Evolutionary conservation across 2,113 vertebrate species (phyloP), one percentile per base, ranked within the genome.

Genomic region (Pithys albifrons): DNA sequence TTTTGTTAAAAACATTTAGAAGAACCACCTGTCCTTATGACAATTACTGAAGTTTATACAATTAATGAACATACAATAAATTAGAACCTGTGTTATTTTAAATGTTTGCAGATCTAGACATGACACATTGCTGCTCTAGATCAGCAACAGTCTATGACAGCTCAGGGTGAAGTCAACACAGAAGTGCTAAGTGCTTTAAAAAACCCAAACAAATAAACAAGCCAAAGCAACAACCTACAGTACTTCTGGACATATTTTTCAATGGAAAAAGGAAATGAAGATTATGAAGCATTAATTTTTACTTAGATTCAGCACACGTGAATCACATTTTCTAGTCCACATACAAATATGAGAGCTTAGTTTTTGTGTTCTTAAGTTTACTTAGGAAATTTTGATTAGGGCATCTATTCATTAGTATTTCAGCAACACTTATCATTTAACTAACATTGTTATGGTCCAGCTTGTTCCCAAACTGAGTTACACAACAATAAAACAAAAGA

Each of bases 61-160:
- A 89, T 61, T 90, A 88, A 81, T 65, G 29, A 75, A 65, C 41
- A 82, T 54, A 57, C 8, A 93, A 94, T 61, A 79, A 77, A 91
- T 79, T 78, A 66, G 17, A 93, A 88, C 71, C 48, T 48, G 41
- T 45, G 9, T 29, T 28, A 75, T 74, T 94, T 93, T 35, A 91
- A 76, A 70, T 77, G 43, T 55, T 95, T 94, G 73, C 33, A 85
- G 39, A 81, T 54, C 67, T 71, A 91, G 49, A 81, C 10, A 2
- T 16, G 8, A 37, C 0, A 1, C 39, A 65, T 85, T 90, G 72
- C 48, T 94, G 69, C 52, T 85, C 25, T 73, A 73, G 22, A 81
- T 83, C 91, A 96, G 89, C 76, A 80, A 92, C 65, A 80, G 59
- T 43, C 51, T 93, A 70, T 45, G 54, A 79, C 74, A 76, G 57